Percentiles rank a stretch among this genome's conserved stretches.
These are phyloP conservation scores for Drosophila fulvimacula DNA, from an alignment of 2,888 invertebrate genomes.

Conservation along the genomic window DNA sequence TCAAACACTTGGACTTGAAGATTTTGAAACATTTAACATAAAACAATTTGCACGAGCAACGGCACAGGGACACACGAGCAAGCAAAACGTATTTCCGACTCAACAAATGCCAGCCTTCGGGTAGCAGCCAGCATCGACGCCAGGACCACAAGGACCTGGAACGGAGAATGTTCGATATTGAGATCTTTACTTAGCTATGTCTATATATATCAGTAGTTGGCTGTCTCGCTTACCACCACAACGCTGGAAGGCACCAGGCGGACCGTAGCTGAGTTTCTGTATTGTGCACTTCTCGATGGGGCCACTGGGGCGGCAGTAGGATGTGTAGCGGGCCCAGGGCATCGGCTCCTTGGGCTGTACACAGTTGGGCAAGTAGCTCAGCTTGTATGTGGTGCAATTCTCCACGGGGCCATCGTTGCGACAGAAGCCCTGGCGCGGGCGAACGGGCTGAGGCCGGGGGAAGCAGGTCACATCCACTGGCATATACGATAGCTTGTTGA, in stretches of 20 bases:
- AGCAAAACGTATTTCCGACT: conserved; percentile 49
- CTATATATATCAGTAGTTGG: no score
- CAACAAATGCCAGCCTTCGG: conserved; percentile 83
- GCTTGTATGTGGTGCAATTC: conserved; percentile 86
- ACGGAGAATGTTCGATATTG: not conserved
- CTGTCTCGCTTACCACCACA: conserved; percentile 72
- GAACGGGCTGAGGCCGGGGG: conserved; percentile 66
- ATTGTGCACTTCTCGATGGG: conserved; percentile 86
- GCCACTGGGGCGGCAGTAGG: conserved; percentile 76
- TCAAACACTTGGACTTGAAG: conserved; percentile 42
- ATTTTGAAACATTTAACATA: conserved; percentile 59
- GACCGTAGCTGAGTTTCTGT: conserved; percentile 88
- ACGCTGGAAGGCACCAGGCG: conserved; percentile 85
- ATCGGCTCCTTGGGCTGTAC: conserved; percentile 78
- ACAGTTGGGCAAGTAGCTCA: conserved; percentile 86
- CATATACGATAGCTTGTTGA: conserved; percentile 83
- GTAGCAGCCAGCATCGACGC: conserved; percentile 51
- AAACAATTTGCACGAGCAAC: conserved; percentile 16
- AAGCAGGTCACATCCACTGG: conserved; percentile 80
- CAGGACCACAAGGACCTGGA: conserved; percentile 59
- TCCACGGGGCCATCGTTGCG: conserved; percentile 76
- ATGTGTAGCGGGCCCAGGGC: conserved; percentile 81
- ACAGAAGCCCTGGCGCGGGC: conserved; percentile 80
- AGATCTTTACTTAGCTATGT: not conserved
- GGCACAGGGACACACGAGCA: conserved; percentile 29